Evolutionary conservation across 2,797 vertebrate genomes (phyloP).

Genomic region (Lepilemur ruficaudatus): DNA sequence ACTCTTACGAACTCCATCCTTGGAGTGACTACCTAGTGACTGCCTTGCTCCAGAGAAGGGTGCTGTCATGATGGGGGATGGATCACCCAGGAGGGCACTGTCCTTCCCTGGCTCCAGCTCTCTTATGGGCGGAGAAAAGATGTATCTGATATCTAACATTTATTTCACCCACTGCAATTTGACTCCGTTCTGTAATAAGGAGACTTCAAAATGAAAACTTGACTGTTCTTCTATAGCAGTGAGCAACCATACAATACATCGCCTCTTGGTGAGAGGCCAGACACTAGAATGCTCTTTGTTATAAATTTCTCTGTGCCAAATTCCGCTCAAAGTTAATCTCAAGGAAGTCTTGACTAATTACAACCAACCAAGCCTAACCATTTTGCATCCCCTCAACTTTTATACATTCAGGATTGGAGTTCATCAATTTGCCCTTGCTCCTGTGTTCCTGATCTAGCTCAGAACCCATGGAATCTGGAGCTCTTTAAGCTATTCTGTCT

Average conservation of each 20-base stretch:
- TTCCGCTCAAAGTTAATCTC: constrained; percentile 18
- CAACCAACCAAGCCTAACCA: not conserved
- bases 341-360: not conserved
- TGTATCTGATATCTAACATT: not conserved
- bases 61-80: not conserved
- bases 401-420: not conserved
- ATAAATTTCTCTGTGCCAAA: not conserved
- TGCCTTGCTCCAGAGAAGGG: not conserved
- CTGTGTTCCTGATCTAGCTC: not conserved
- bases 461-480: not conserved
- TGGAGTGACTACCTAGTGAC: not conserved
- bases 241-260: not conserved
- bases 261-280: not conserved
- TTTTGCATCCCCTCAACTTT: not conserved
- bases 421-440: not conserved
- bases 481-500: not conserved
- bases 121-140: not conserved
- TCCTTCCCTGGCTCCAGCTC: constrained; percentile 5
- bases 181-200: not conserved
- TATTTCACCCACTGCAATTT: not conserved
- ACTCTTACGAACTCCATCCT: not conserved
- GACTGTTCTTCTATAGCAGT: not conserved
- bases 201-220: not conserved
- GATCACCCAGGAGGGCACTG: constrained; percentile 66
- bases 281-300: not conserved